A percentile compares a stretch with the other conserved stretches of the same genome.
Conservation (phyloP, 2,113 vertebrate genomes). For the Petroica traversi region DNA sequence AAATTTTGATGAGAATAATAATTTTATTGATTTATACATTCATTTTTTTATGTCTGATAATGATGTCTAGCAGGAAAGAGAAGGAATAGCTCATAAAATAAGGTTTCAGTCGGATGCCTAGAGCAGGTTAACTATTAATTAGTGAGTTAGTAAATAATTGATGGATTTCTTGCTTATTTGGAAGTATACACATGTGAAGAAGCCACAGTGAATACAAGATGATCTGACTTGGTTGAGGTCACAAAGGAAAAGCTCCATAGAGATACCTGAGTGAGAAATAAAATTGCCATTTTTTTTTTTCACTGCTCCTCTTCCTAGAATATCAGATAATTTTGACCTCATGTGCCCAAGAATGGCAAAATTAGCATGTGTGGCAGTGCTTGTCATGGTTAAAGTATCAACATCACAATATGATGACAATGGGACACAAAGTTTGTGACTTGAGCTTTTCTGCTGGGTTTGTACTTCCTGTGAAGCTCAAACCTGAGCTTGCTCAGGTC, state of each 20-base stretch:
- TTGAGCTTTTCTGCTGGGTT: not conserved
- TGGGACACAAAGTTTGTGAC: not conserved
- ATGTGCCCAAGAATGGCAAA: not conserved
- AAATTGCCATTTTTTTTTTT: not conserved
- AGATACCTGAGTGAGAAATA: not conserved
- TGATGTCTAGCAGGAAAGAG: not conserved
- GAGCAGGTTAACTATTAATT: not conserved
- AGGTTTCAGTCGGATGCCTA: not conserved
- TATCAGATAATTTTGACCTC: not conserved
- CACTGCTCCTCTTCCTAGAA: not conserved
- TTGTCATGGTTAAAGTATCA: not conserved
- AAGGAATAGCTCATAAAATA: not conserved
- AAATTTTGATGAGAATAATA: not conserved
- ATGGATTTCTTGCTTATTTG: not conserved
- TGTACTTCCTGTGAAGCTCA: not conserved
- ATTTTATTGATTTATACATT: not conserved
- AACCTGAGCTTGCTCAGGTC: not conserved
- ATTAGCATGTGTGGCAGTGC: not conserved
- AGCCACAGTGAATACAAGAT: not conserved
- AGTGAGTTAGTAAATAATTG: not conserved
- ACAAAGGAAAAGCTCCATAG: not conserved
- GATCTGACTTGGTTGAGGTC: not conserved
- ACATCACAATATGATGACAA: accelerated
- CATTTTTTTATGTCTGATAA: not conserved
- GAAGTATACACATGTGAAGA: accelerated